phyloP scores from a whole-genome alignment of 2,113 vertebrate species.

The Brienomyrus brachyistius region DNA sequence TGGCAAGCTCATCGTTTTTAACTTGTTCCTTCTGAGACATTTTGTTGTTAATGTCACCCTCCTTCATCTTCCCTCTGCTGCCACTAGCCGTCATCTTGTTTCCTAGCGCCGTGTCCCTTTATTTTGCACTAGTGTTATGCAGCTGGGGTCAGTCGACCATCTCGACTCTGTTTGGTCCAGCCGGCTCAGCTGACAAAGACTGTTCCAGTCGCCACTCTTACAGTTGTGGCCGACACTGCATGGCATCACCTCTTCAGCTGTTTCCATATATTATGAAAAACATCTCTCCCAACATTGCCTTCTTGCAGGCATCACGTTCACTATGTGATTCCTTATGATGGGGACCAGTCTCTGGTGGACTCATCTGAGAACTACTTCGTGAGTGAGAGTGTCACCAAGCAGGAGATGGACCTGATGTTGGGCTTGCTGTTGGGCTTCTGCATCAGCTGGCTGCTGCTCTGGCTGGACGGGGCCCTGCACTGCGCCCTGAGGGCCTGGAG shows the following conservation, averaged over 20 bases:
- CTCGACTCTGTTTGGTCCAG: background rate
- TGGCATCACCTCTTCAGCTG: background rate
- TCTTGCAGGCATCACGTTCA: conserved; percentile 85
- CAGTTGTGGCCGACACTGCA: background rate
- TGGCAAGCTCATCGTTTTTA: background rate
- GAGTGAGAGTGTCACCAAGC: conserved; percentile 98
- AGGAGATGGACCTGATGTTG: conserved; percentile 98
- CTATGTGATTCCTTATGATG: conserved; percentile 96
- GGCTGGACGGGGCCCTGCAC: conserved; percentile 93
- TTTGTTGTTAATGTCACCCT: background rate
- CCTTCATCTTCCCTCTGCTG: background rate
- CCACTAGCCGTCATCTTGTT: background rate
- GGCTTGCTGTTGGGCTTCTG: conserved; percentile 96
- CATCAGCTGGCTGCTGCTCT: conserved; percentile 98
- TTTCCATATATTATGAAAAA: background rate
- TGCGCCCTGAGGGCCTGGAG: conserved; percentile 91
- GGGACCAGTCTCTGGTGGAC: conserved; percentile 96
- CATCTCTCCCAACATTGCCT: conserved; percentile 14
- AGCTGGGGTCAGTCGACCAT: background rate
- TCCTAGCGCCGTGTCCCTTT: background rate
- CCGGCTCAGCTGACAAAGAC: background rate
- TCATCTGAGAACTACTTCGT: conserved; percentile 99
- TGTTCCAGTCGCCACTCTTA: background rate
- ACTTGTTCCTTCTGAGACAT: background rate
- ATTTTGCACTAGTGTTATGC: background rate